A percentile compares a stretch with the other conserved stretches of the same genome.
Conservation (phyloP, 1,140 invertebrate species). For the Megathymus violae region DNA sequence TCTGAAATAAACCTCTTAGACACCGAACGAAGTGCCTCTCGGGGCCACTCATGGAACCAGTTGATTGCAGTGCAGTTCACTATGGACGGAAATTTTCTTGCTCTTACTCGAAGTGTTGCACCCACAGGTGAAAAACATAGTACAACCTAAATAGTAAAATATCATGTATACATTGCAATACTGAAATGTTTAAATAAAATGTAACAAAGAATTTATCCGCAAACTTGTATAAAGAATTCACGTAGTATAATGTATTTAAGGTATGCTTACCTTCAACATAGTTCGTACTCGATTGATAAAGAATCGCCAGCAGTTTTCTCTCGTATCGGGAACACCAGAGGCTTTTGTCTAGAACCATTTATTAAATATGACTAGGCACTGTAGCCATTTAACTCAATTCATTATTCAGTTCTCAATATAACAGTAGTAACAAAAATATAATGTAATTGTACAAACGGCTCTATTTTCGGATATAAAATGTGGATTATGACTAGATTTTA, state of each 20-base stretch:
- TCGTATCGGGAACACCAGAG: slow-evolving; percentile 91
- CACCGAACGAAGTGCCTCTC: slow-evolving; percentile 95
- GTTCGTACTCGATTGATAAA: slow-evolving; percentile 95
- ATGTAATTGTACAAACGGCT: too few relatives aligned
- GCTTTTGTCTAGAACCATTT: slow-evolving; percentile 87
- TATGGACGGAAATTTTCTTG: slow-evolving; percentile 96
- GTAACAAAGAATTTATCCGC: too few relatives aligned
- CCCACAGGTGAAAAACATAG: slow-evolving; percentile 97
- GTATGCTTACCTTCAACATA: slow-evolving; percentile 85
- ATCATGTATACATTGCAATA: too few relatives aligned
- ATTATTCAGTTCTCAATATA: too few relatives aligned
- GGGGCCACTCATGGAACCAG: slow-evolving; percentile 99
- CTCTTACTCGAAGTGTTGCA: slow-evolving; percentile 91
- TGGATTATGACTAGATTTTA: too few relatives aligned
- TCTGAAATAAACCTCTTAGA: slow-evolving; percentile 92
- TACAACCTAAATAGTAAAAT: slow-evolving; percentile 85
- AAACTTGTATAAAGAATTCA: too few relatives aligned
- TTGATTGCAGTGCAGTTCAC: slow-evolving; percentile 96
- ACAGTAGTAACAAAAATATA: too few relatives aligned
- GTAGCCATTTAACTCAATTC: too few relatives aligned
- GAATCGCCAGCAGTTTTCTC: slow-evolving; percentile 97
- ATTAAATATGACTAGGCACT: too few relatives aligned
- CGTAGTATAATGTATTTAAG: too few relatives aligned
- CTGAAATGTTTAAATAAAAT: too few relatives aligned
- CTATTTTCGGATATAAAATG: too few relatives aligned